Evolutionary conservation across 2,888 invertebrate species (phyloP), one percentile per base, ranked within the genome.

Genomic region (Luperina nickerlii): DNA sequence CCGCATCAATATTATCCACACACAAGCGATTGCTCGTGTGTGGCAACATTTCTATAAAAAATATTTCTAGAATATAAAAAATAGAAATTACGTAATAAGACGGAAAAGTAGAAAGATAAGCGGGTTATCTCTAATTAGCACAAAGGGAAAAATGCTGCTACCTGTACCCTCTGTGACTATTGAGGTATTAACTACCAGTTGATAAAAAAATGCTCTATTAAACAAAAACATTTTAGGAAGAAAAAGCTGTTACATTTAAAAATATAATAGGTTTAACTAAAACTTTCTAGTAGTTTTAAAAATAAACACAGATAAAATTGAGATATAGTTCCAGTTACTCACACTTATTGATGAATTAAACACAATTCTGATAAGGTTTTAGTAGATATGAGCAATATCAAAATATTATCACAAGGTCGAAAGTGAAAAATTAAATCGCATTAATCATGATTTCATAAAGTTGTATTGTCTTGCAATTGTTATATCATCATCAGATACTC

Each of bases 401-500:
- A 62, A 74, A 54, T 74, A 84, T 65, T 74, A 84, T 84, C 74
- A 84, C 84, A 85, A 84, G 71, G 81, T 75, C 71, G 67, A 85
- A 76, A 74, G 32, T 76, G 73, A 24, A 85, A 85, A 78, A 82
- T 78, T 75, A 75, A 86, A 78, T 86, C 78, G 66, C 66, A 51
- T 73, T 24, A 13, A 62, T 48, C 62, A 77, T 75, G 83, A 82
- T 71, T 84, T 71, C 70, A 81, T 81, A 72, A 79, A 77, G 63
- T 74, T 68, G 68, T 82, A 77, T 86, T 83, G 83, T 81, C 77
- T 84, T 87, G 69, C 77, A 74, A 79, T 69, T 80, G 87, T 90
- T 92, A 90, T 90, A 89, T 92, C 90, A 92, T 86, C 80, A 83
- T 70, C 66, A 78, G 80, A 88, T 81, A 82, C 68, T 57, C 69